Conservation (phyloP, 2,113 vertebrate genomes). For the Salvator merianae region DNA sequence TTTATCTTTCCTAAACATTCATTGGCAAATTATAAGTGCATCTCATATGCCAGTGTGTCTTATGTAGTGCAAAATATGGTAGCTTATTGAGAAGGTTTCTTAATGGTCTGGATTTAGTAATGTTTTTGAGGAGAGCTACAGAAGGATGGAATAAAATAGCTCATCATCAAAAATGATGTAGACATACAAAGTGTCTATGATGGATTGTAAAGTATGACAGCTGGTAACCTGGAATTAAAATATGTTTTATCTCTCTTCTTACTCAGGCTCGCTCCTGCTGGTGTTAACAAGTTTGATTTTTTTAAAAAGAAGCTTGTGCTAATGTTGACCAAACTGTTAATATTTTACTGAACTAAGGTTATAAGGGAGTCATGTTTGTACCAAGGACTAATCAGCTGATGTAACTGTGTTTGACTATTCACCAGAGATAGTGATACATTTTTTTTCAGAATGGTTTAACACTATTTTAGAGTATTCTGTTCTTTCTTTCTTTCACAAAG, state of each 20-base stretch:
- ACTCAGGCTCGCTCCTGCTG: slow-evolving; percentile 32
- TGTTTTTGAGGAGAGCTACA: no score
- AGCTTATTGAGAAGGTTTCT: no score
- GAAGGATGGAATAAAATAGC: no score
- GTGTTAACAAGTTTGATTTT: slow-evolving; percentile 56
- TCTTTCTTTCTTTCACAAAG: background rate
- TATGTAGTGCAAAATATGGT: no score
- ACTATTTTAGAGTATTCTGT: background rate
- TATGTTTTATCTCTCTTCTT: slow-evolving; percentile 13
- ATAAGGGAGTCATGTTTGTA: slow-evolving; percentile 48
- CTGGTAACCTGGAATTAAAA: slow-evolving; percentile 6
- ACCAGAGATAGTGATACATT: background rate
- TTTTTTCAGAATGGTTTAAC: background rate
- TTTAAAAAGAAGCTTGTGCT: slow-evolving; percentile 30
- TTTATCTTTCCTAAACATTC: no score
- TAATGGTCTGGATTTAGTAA: no score
- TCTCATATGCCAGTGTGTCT: no score
- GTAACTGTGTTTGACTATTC: slow-evolving; percentile 31
- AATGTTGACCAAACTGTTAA: slow-evolving; percentile 81
- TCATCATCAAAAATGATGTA: no score
- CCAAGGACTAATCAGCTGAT: slow-evolving; percentile 46
- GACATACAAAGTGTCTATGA: no score
- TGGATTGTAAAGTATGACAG: accelerated
- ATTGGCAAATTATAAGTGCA: no score
- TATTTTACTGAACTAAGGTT: slow-evolving; percentile 73